A percentile compares a stretch with the other conserved stretches of the same genome.
Evolutionary conservation across 2,888 invertebrate genomes (phyloP).

Genomic region (Achlya flavicornis): DNA sequence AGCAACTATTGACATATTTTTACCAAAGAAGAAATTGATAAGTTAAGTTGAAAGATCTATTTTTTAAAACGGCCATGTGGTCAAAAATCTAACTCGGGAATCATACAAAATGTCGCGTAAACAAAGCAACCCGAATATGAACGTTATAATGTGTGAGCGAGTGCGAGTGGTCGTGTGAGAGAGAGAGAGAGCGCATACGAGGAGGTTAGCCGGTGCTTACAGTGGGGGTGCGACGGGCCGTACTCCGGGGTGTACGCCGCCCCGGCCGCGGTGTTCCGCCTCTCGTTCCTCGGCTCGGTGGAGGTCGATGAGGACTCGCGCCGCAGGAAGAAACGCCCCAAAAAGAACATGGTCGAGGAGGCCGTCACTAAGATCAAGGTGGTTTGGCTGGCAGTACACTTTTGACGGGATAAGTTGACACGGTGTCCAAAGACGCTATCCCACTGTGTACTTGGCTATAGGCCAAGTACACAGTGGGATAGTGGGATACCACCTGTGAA

Average conservation of each 20-base stretch:
- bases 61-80: too few relatives aligned
- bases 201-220: slow-evolving; percentile 73
- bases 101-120: slow-evolving; percentile 18
- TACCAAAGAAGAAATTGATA: too few relatives aligned
- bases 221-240: slow-evolving; percentile 77
- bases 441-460: background rate
- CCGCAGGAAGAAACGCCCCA: slow-evolving; percentile 89
- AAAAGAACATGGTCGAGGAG: slow-evolving; percentile 95
- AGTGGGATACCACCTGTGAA: too few relatives aligned
- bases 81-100: background rate
- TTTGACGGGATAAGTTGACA: slow-evolving; percentile 10
- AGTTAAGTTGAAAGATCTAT: background rate
- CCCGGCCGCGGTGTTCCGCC: slow-evolving; percentile 90
- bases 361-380: slow-evolving; percentile 94
- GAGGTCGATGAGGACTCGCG: slow-evolving; percentile 92
- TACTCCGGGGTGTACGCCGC: slow-evolving; percentile 83
- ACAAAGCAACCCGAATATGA: slow-evolving; percentile 20
- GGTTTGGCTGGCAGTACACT: slow-evolving; percentile 64
- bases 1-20: too few relatives aligned
- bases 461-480: background rate
- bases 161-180: slow-evolving; percentile 21
- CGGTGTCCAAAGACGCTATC: background rate
- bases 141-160: slow-evolving; percentile 25
- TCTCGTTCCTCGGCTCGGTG: slow-evolving; percentile 92
- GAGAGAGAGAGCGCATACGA: slow-evolving; percentile 36